A percentile compares a stretch with the other conserved stretches of the same genome.
Evolutionary conservation across 1,140 invertebrate genomes (phyloP).

Genomic region (Tenebrio molitor): DNA sequence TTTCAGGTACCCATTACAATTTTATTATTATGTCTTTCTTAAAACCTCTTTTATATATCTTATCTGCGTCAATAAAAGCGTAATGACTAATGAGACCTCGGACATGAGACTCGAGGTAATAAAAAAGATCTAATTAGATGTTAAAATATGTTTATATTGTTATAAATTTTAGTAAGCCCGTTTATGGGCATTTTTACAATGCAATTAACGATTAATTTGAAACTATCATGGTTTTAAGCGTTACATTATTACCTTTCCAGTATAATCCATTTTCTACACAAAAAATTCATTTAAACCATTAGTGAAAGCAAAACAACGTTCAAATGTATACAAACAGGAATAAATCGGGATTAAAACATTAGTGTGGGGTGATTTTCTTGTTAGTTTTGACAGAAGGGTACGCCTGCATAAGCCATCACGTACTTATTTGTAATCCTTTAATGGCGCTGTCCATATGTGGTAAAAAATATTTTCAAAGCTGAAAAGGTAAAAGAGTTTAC

Average conservation of each 20-base stretch:
- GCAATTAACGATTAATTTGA: constrained; percentile 12
- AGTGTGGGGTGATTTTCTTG: neutral
- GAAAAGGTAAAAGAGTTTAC: neutral
- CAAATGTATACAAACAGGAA: no score
- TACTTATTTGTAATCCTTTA: constrained; percentile 42
- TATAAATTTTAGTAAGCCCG: constrained; percentile 1
- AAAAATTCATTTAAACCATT: no score
- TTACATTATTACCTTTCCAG: no score
- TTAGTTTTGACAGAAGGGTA: constrained; percentile 31
- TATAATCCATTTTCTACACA: neutral
- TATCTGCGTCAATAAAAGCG: constrained; percentile 14
- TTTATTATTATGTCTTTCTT: constrained; percentile 28
- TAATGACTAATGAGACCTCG: constrained; percentile 15
- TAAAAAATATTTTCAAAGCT: constrained; percentile 13
- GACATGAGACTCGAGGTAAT: neutral
- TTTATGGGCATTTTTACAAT: constrained; percentile 8
- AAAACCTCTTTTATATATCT: constrained; percentile 8
- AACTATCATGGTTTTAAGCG: constrained; percentile 1
- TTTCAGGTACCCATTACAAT: neutral
- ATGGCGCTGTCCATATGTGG: constrained; percentile 25
- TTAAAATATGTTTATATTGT: constrained; percentile 24
- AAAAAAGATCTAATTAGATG: constrained; percentile 17
- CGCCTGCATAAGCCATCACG: neutral
- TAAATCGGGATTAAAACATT: constrained; percentile 47
- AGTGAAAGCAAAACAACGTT: no score